A percentile compares a stretch with the other conserved stretches of the same genome.
Conservation (phyloP, 1,140 invertebrate genomes). For the Oreohelix idahoensis region DNA sequence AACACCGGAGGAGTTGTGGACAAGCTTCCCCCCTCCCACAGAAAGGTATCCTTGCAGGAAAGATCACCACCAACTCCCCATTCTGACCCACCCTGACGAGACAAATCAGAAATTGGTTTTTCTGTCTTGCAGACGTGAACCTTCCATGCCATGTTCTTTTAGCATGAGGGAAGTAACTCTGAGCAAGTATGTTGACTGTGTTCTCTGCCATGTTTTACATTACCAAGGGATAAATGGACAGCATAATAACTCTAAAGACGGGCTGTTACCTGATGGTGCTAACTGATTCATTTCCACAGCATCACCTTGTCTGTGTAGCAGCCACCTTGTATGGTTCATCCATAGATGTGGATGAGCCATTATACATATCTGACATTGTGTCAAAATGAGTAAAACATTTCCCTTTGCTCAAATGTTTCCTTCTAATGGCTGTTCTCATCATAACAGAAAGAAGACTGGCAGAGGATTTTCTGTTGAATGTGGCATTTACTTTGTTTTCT, state of each 20-base stretch:
- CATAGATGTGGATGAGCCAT: not conserved
- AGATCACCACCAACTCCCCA: constrained; percentile 11
- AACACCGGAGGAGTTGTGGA: constrained; percentile 21
- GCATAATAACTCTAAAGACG: not conserved
- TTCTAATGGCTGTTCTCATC: not conserved
- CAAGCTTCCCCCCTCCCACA: constrained; percentile 46
- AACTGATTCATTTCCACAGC: not conserved
- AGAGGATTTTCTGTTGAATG: not conserved
- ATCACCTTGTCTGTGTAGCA: not conserved
- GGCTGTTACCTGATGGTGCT: not conserved
- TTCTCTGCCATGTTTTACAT: no score
- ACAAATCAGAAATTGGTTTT: not conserved
- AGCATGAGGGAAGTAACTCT: no score
- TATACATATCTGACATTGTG: not conserved
- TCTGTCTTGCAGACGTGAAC: not conserved
- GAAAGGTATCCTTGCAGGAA: constrained; percentile 66
- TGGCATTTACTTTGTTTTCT: not conserved
- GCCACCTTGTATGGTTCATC: no score
- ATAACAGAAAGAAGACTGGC: not conserved
- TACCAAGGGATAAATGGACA: no score
- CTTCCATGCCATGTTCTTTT: not conserved
- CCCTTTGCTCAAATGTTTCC: not conserved
- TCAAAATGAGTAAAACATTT: not conserved
- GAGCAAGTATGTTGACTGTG: no score
- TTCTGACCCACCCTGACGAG: constrained; percentile 23